phyloP scores from a whole-genome alignment of 2,888 invertebrate genomes.

The Anthrax anthrax region DNA sequence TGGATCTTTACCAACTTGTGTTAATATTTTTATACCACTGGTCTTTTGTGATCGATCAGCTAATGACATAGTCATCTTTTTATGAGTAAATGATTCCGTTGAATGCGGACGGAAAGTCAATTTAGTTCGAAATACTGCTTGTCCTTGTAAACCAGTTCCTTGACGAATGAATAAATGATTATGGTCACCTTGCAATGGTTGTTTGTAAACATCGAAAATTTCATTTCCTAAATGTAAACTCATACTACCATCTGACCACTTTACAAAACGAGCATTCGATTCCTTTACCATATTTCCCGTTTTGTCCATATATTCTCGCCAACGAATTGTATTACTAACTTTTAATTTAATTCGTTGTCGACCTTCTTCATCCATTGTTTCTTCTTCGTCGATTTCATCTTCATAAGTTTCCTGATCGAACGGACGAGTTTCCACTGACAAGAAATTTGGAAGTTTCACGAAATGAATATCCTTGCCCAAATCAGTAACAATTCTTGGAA shows the following conservation, averaged over 20 bases:
- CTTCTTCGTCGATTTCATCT: slow-evolving; percentile 98
- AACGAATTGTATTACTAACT: slow-evolving; percentile 95
- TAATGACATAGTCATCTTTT: slow-evolving; percentile 95
- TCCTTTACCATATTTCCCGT: slow-evolving; percentile 71
- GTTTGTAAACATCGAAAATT: slow-evolving; percentile 94
- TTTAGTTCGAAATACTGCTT: slow-evolving; percentile 93
- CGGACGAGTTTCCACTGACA: slow-evolving; percentile 93
- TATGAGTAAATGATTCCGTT: slow-evolving; percentile 96
- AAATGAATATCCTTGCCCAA: slow-evolving; percentile 87
- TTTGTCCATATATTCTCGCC: slow-evolving; percentile 73
- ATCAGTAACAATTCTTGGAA: slow-evolving; percentile 88
- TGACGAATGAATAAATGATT: slow-evolving; percentile 96
- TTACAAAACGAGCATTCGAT: slow-evolving; percentile 88
- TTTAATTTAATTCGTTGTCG: slow-evolving; percentile 69
- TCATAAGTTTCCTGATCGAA: slow-evolving; percentile 92
- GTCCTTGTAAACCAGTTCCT: slow-evolving; percentile 95
- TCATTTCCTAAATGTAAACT: slow-evolving; percentile 93
- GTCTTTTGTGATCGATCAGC: slow-evolving; percentile 91
- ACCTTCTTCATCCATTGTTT: slow-evolving; percentile 95
- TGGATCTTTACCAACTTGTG: slow-evolving; percentile 67
- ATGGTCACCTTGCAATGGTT: slow-evolving; percentile 87
- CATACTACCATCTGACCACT: slow-evolving; percentile 97
- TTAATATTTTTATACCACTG: slow-evolving; percentile 88
- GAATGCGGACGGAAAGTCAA: slow-evolving; percentile 96
- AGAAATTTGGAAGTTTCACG: slow-evolving; percentile 93